Evolutionary conservation across 2,888 invertebrate species (phyloP).

Genomic region (Cacoxenus indagator): DNA sequence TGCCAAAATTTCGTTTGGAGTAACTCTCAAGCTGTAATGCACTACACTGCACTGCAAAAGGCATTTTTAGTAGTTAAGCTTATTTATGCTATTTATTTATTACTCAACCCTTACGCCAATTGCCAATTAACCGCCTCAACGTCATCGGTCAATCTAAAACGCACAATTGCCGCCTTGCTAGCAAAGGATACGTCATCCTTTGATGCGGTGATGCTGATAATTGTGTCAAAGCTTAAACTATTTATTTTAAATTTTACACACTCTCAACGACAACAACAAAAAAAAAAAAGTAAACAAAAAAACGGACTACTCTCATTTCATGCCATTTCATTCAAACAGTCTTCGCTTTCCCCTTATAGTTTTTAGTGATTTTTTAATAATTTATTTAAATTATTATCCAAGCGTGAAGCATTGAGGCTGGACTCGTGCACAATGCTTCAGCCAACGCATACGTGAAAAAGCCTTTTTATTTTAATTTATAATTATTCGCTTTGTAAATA

Average conservation of each 20-base stretch:
- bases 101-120: slow-evolving; percentile 1
- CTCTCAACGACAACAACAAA: too few relatives aligned
- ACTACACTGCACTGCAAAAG: slow-evolving; percentile 31
- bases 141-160: too few relatives aligned
- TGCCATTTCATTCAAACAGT: background rate
- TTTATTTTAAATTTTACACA: slow-evolving; percentile 17
- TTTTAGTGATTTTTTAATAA: slow-evolving; percentile 28
- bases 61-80: slow-evolving; percentile 53
- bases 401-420: background rate
- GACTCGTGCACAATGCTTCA: background rate
- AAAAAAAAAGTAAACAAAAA: too few relatives aligned
- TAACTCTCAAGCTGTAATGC: slow-evolving; percentile 27
- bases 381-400: background rate
- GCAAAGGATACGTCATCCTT: slow-evolving; percentile 66
- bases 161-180: slow-evolving; percentile 70
- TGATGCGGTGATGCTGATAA: slow-evolving; percentile 69
- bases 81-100: slow-evolving; percentile 56
- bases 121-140: too few relatives aligned
- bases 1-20: slow-evolving; percentile 15
- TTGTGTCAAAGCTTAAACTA: slow-evolving; percentile 46
- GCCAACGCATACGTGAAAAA: background rate
- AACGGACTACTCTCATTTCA: background rate
- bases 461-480: slow-evolving; percentile 55
- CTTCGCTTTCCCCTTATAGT: slow-evolving; percentile 26
- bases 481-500: slow-evolving; percentile 52